These are phyloP conservation scores for Larimichthys crocea DNA, from an alignment of 2,113 vertebrate species.

Conservation along the genomic window DNA sequence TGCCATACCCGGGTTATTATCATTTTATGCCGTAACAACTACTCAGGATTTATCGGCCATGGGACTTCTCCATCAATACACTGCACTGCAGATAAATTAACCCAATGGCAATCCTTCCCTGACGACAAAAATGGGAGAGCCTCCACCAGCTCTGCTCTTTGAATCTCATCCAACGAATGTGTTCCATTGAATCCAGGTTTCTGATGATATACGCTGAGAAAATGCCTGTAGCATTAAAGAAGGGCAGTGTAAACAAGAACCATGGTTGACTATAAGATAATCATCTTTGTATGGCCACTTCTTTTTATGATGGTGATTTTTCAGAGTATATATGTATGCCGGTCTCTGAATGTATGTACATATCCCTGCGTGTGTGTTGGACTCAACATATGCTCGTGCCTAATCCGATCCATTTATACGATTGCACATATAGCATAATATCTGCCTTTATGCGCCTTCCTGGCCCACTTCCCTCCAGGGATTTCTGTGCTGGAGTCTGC, in stretches of 20 bases:
- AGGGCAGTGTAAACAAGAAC: slow-evolving; percentile 23
- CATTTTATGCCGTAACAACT: slow-evolving; percentile 72
- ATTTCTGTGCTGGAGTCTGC: slow-evolving; percentile 70
- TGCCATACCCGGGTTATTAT: slow-evolving; percentile 65
- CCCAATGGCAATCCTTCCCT: slow-evolving; percentile 57
- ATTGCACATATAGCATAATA: slow-evolving; percentile 56
- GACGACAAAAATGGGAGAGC: slow-evolving; percentile 42
- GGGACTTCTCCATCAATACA: slow-evolving; percentile 71
- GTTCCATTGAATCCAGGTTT: slow-evolving; percentile 35
- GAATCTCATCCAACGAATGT: slow-evolving; percentile 51
- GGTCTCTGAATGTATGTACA: neutral
- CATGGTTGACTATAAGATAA: slow-evolving; percentile 15
- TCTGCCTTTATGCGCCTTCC: slow-evolving; percentile 50
- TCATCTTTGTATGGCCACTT: slow-evolving; percentile 18
- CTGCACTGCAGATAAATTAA: slow-evolving; percentile 79
- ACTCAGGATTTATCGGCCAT: slow-evolving; percentile 66
- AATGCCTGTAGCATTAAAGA: slow-evolving; percentile 25
- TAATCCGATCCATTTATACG: slow-evolving; percentile 51
- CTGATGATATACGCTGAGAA: slow-evolving; percentile 7
- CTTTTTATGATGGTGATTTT: no score
- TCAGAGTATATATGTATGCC: slow-evolving; percentile 17
- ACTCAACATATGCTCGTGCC: slow-evolving; percentile 15
- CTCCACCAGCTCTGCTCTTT: slow-evolving; percentile 46
- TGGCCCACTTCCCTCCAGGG: slow-evolving; percentile 58
- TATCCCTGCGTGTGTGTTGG: slow-evolving; percentile 9